Evolutionary conservation across 2,113 vertebrate species (phyloP).

Genomic region (Pseudorasbora parva): DNA sequence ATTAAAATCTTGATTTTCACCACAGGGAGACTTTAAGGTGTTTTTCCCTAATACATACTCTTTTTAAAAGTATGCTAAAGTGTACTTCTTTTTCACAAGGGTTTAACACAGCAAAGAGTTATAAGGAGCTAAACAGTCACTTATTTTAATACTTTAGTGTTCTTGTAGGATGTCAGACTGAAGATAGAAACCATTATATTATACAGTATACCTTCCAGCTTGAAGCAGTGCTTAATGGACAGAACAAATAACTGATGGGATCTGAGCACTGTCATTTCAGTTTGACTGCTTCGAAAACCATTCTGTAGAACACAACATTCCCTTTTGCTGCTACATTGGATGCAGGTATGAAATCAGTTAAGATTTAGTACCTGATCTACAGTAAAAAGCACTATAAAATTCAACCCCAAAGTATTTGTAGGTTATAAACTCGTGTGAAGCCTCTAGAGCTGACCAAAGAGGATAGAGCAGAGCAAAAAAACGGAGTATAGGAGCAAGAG

Average conservation of each 20-base stretch:
- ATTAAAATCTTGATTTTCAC: too few relatives aligned
- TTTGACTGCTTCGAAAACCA: neutral
- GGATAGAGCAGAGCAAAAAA: constrained; percentile 80
- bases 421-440: too few relatives aligned
- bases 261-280: too few relatives aligned
- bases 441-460: constrained; percentile 78
- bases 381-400: neutral
- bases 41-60: neutral
- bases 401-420: neutral
- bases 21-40: too few relatives aligned
- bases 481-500: constrained; percentile 77
- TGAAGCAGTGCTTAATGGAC: neutral
- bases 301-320: neutral
- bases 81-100: constrained; percentile 10
- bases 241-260: neutral
- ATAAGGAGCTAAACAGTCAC: neutral
- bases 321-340: neutral
- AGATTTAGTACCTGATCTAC: constrained; percentile 15
- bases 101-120: neutral
- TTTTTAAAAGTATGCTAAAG: neutral
- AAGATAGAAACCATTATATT: neutral
- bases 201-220: neutral
- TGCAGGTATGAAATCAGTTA: neutral
- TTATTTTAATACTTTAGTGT: neutral
- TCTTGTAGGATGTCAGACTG: neutral